Base-by-base conservation (phyloP, 2,113 vertebrate genomes). In the Zootoca vivipara region DNA sequence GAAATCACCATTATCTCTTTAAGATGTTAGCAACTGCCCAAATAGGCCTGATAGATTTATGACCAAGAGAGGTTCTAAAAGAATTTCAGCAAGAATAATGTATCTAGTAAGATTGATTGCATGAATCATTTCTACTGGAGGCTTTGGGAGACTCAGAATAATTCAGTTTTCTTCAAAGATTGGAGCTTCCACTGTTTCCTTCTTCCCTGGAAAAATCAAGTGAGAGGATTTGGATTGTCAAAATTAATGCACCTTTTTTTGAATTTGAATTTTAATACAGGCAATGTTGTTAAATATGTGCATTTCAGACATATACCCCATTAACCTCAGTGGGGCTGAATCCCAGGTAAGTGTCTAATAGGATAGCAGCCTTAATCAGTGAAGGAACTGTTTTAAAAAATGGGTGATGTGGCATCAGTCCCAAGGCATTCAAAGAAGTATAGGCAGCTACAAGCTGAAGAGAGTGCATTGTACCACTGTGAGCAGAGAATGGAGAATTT, bases 41-140 rank as follows among this genome's bases (percentile, higher is more conserved):
- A 87, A 87, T 89, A 4, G 83, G 46, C 6, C 28, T 77, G 70
- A 74, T 35, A 18, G 85, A 75, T 92, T 84, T 90, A 38, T 0
- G 4, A 92, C 9, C 58, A 26, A 65, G 30, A 65, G 42, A 65
- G 1, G 56, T 79, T 82, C 73, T 74, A 58, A 83, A 70, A 90
- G 15, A 82, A 69, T 87, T 91, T 67, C 35, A 77, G n/a, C 8
- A 35, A 78, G 70, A 87, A 72, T 1, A 52, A 2, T 22, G 1
- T 3, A 26, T 83, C 83, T 93, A 38, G 6, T 52, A 83, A 83
- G 85, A 15, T 38, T 78, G 12, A 38, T 87, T 65, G n/a, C 56
- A 2, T 4, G 1, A 79, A 89, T 35, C 62, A 33, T 22, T 89
- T 89, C 83, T 84, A 81, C 7, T 72, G 3, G 1, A 3, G 87